Conservation (phyloP, 2,113 vertebrate genomes). For the Hyperopisus bebe region DNA sequence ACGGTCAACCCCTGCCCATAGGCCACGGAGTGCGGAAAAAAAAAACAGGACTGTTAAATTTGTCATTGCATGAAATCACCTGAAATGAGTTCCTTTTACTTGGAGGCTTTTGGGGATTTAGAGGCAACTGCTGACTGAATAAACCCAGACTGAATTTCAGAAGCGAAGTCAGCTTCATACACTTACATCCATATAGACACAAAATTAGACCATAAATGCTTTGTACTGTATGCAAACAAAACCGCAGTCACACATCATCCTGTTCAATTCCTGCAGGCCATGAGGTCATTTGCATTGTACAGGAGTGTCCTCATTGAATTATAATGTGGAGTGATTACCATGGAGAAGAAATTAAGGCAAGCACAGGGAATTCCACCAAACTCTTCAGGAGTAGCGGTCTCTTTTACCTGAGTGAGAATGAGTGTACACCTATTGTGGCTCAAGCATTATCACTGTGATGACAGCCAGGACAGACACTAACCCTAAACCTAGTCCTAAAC, state of each 20-base stretch:
- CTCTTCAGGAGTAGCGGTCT: not conserved
- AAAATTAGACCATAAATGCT: not conserved
- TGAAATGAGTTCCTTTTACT: conserved; percentile 8
- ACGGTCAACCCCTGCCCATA: not conserved
- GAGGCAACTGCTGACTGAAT: not conserved
- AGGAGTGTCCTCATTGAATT: not conserved
- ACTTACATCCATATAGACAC: not conserved
- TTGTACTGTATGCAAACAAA: not conserved
- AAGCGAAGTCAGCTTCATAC: not conserved
- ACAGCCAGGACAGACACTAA: not conserved
- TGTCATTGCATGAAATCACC: conserved; percentile 20
- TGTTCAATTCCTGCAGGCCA: not conserved
- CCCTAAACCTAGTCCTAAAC: not conserved
- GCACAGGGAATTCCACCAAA: not conserved
- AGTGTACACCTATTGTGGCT: not conserved
- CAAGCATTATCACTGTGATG: not conserved
- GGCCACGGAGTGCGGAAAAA: not conserved
- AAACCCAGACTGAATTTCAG: not conserved
- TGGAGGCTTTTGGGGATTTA: not conserved
- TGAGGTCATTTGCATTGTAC: not conserved
- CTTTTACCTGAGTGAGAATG: not conserved
- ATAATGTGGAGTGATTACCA: not conserved
- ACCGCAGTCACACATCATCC: not conserved
- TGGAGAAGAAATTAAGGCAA: not conserved
- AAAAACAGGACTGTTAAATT: not conserved